A percentile compares a stretch with the other conserved stretches of the same genome.
These are phyloP conservation scores for Drosophila picticornis DNA, from an alignment of 2,888 invertebrate species.

Conservation along the genomic window DNA sequence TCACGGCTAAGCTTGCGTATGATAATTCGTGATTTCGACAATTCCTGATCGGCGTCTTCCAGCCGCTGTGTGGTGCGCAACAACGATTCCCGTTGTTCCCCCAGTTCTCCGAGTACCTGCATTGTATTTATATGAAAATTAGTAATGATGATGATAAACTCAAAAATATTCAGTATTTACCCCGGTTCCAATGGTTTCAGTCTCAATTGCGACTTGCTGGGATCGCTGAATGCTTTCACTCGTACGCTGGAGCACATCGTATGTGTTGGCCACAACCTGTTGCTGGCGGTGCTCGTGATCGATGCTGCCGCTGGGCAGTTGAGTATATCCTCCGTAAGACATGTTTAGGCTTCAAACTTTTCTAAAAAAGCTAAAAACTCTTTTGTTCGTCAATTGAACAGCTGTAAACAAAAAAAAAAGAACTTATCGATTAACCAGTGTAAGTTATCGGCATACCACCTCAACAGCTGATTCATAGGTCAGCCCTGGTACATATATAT, in stretches of 20 bases:
- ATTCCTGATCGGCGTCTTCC: conserved; percentile 89
- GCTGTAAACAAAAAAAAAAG: conserved; percentile 11
- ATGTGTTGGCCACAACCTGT: conserved; percentile 84
- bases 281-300: conserved; percentile 84
- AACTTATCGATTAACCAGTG: conserved; percentile 7
- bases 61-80: conserved; percentile 89
- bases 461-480: neutral
- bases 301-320: conserved; percentile 62
- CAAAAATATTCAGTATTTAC: conserved; percentile 51
- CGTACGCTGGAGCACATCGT: conserved; percentile 85
- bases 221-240: conserved; percentile 89
- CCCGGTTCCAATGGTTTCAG: conserved; percentile 91
- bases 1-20: conserved; percentile 89
- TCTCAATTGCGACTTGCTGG: conserved; percentile 91
- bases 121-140: neutral
- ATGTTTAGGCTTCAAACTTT: conserved; percentile 27
- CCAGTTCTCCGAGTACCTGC: conserved; percentile 90
- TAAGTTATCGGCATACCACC: conserved; percentile 30
- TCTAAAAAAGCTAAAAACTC: neutral
- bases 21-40: conserved; percentile 88
- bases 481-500: conserved; percentile 34
- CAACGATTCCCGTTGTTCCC: conserved; percentile 91
- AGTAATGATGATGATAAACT: neutral
- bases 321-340: conserved; percentile 66
- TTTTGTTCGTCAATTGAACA: conserved; percentile 11